Percentiles rank a stretch among this genome's conserved stretches.
Evolutionary conservation across 2,888 invertebrate genomes (phyloP).

Genomic region (Limulus polyphemus): DNA sequence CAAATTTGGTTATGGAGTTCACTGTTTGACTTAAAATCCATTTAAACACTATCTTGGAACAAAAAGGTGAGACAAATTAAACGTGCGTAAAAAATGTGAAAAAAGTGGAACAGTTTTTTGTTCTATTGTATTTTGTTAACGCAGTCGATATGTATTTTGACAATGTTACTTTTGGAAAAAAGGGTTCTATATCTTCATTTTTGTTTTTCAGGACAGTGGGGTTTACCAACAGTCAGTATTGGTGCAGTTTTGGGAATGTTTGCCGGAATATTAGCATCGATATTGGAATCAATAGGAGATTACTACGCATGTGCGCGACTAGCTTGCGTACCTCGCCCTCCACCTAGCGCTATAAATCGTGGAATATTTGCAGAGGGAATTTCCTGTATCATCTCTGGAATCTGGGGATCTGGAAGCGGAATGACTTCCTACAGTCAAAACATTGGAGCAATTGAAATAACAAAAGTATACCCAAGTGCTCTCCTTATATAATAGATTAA

Average conservation of each 20-base stretch:
- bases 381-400: slow-evolving; percentile 38
- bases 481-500: too few species aligned
- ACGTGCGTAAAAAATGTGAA: too few species aligned
- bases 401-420: slow-evolving; percentile 39
- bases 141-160: too few species aligned
- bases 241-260: slow-evolving; percentile 64
- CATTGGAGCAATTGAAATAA: slow-evolving; percentile 30
- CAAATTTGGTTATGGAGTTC: background rate
- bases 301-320: slow-evolving; percentile 68
- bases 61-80: too few species aligned
- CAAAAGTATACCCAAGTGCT: slow-evolving; percentile 7
- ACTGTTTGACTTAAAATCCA: too few species aligned
- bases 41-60: too few species aligned
- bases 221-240: slow-evolving; percentile 52
- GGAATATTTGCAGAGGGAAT: slow-evolving; percentile 40
- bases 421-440: slow-evolving; percentile 42
- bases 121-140: too few species aligned
- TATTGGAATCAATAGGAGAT: slow-evolving; percentile 73
- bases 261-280: slow-evolving; percentile 63
- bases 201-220: slow-evolving; percentile 55
- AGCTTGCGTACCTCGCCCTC: slow-evolving; percentile 37
- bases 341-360: slow-evolving; percentile 40
- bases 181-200: slow-evolving; percentile 18
- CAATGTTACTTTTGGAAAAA: background rate
- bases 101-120: too few species aligned